Conservation (phyloP, 2,888 invertebrate species). For the Scaptodrosophila latifasciaeformis region DNA sequence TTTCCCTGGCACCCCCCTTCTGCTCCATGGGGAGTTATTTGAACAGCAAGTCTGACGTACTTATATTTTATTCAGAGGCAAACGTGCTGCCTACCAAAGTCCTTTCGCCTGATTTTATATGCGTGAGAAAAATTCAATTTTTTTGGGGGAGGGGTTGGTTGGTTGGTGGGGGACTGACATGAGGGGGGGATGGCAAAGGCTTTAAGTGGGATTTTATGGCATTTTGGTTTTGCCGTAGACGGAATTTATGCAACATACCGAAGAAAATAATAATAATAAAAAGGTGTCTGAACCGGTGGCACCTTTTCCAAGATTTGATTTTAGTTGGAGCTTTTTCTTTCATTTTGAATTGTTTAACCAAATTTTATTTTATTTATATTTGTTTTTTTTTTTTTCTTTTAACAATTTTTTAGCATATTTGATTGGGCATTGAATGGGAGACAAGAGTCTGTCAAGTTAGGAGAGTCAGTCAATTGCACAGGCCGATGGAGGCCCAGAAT, state of each 20-base stretch:
- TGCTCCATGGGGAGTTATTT: slow-evolving; percentile 61
- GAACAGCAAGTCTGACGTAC: slow-evolving; percentile 59
- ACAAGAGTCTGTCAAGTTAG: neutral
- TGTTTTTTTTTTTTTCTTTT: neutral
- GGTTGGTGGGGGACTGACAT: neutral
- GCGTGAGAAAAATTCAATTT: slow-evolving; percentile 60
- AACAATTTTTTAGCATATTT: slow-evolving; percentile 2
- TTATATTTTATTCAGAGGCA: slow-evolving; percentile 58
- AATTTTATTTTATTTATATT: slow-evolving; percentile 13
- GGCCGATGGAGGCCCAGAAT: slow-evolving; percentile 1
- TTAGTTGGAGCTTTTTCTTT: too few relatives aligned
- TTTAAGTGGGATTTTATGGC: slow-evolving; percentile 61
- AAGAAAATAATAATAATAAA: slow-evolving; percentile 28
- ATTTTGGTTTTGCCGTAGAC: slow-evolving; percentile 47
- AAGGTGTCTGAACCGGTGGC: slow-evolving; percentile 56
- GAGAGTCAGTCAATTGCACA: neutral
- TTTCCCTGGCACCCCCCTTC: slow-evolving; percentile 7
- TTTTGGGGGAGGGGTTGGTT: neutral
- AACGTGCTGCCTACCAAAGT: too few relatives aligned
- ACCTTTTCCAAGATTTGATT: too few relatives aligned
- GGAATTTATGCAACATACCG: slow-evolving; percentile 36
- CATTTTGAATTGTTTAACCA: too few relatives aligned
- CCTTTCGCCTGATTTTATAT: slow-evolving; percentile 26
- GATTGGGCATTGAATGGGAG: slow-evolving; percentile 7
- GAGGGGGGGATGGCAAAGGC: slow-evolving; percentile 29